These are phyloP conservation scores for Dinocampus coccinellae DNA, from an alignment of 2,888 invertebrate species.

Conservation along the genomic window DNA sequence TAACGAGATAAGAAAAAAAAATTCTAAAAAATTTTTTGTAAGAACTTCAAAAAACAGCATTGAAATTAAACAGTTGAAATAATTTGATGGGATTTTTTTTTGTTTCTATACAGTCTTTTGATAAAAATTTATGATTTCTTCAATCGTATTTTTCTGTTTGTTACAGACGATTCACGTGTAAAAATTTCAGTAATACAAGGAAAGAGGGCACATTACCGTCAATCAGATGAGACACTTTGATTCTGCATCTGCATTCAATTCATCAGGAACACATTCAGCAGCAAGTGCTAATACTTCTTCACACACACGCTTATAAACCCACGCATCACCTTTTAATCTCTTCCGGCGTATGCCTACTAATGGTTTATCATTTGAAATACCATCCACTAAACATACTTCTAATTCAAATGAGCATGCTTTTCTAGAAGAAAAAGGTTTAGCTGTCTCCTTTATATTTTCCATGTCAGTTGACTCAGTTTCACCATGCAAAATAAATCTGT, in stretches of 20 bases:
- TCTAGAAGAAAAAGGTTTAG: constrained; percentile 56
- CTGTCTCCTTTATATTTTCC: constrained; percentile 47
- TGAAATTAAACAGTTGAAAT: background rate
- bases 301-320: constrained; percentile 85
- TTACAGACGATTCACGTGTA: too few species aligned
- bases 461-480: constrained; percentile 70
- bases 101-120: background rate
- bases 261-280: constrained; percentile 59
- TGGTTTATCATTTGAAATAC: constrained; percentile 61
- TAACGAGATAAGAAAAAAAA: background rate
- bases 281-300: constrained; percentile 78
- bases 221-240: constrained; percentile 61
- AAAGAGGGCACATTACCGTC: constrained; percentile 18
- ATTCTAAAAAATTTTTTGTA: background rate
- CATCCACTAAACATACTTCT: constrained; percentile 75
- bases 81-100: too few species aligned
- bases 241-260: constrained; percentile 51
- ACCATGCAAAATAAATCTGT: constrained; percentile 77
- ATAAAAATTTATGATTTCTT: too few species aligned
- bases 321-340: constrained; percentile 82
- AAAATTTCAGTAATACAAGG: background rate
- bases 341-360: constrained; percentile 79
- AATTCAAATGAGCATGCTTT: constrained; percentile 77
- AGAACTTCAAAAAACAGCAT: background rate
- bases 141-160: too few species aligned